A percentile compares a stretch with the other conserved stretches of the same genome.
These are phyloP conservation scores for Drosophila atroscutellata DNA, from an alignment of 2,888 invertebrate species.

Conservation along the genomic window DNA sequence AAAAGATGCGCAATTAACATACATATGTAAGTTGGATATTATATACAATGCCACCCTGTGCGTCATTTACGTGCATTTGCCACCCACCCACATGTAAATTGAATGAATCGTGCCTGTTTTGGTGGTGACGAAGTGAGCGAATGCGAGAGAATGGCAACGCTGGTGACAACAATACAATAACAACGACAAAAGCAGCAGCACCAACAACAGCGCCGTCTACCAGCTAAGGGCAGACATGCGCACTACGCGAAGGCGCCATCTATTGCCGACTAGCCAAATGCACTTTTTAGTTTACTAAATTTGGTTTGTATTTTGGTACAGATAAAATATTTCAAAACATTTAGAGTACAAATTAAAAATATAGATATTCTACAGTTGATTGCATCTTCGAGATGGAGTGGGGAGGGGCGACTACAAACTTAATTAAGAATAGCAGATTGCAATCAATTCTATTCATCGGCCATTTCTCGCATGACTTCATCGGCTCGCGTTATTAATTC, in stretches of 20 bases:
- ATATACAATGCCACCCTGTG: slow-evolving; percentile 45
- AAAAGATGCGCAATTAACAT: slow-evolving; percentile 16
- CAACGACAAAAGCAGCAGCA: slow-evolving; percentile 16
- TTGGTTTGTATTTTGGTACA: slow-evolving; percentile 28
- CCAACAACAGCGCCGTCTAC: slow-evolving; percentile 27
- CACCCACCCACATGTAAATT: slow-evolving; percentile 8
- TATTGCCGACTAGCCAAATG: slow-evolving; percentile 15
- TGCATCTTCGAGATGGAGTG: slow-evolving; percentile 68
- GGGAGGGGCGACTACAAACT: slow-evolving; percentile 15
- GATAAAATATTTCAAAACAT: slow-evolving; percentile 46
- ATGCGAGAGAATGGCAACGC: slow-evolving; percentile 13
- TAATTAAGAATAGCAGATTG: slow-evolving; percentile 1
- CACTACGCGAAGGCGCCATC: slow-evolving; percentile 40
- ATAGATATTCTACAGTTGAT: slow-evolving; percentile 58
- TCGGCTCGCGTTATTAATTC: slow-evolving; percentile 82
- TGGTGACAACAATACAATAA: slow-evolving; percentile 2
- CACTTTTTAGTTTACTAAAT: slow-evolving; percentile 9
- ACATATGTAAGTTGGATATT: slow-evolving; percentile 5
- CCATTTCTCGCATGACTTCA: slow-evolving; percentile 80
- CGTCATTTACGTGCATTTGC: slow-evolving; percentile 33
- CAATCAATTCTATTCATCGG: slow-evolving; percentile 54
- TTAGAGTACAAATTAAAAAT: slow-evolving; percentile 55
- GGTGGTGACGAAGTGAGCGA: slow-evolving; percentile 29
- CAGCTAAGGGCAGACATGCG: slow-evolving; percentile 70
- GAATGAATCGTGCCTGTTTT: slow-evolving; percentile 23